phyloP scores from a whole-genome alignment of 2,888 invertebrate species.

The Troglohyphantes excavatus region DNA sequence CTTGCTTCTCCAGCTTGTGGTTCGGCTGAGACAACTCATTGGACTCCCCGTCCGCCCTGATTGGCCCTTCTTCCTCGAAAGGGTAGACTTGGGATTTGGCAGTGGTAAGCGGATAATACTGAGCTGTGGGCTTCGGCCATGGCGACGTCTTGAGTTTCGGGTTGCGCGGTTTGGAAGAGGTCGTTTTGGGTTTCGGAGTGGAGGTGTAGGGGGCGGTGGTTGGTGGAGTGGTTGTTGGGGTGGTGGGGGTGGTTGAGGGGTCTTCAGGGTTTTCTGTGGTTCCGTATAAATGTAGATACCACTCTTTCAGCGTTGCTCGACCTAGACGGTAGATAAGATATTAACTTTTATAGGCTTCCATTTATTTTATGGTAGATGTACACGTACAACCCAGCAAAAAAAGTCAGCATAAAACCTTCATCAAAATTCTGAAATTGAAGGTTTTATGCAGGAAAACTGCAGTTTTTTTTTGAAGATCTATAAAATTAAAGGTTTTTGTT shows the following conservation, averaged over 20 bases:
- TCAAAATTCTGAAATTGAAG: too few relatives aligned
- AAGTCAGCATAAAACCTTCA: too few relatives aligned
- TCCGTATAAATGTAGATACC: conserved; percentile 96
- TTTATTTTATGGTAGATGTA: too few relatives aligned
- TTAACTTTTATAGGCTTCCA: too few relatives aligned
- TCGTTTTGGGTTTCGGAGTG: conserved; percentile 51
- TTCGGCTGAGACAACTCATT: conserved; percentile 41
- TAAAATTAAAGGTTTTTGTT: too few relatives aligned
- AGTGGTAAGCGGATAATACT: conserved; percentile 74
- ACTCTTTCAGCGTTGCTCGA: conserved; percentile 93
- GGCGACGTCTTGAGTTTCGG: conserved; percentile 40
- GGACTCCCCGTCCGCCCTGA: neutral
- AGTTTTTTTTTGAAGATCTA: too few relatives aligned
- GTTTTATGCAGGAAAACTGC: too few relatives aligned
- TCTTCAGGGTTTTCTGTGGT: conserved; percentile 86
- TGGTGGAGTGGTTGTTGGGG: conserved; percentile 56
- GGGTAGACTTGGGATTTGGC: conserved; percentile 38
- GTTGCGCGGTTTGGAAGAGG: conserved; percentile 54
- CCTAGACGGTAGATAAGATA: conserved; percentile 84
- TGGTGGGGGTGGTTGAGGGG: conserved; percentile 81
- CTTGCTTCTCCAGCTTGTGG: conserved; percentile 53
- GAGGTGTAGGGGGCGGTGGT: conserved; percentile 35
- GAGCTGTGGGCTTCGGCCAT: conserved; percentile 51
- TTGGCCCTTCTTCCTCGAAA: conserved; percentile 6
- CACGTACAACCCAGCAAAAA: too few relatives aligned